Base-by-base conservation (phyloP, 2,113 vertebrate genomes). In the Marmota monax region DNA sequence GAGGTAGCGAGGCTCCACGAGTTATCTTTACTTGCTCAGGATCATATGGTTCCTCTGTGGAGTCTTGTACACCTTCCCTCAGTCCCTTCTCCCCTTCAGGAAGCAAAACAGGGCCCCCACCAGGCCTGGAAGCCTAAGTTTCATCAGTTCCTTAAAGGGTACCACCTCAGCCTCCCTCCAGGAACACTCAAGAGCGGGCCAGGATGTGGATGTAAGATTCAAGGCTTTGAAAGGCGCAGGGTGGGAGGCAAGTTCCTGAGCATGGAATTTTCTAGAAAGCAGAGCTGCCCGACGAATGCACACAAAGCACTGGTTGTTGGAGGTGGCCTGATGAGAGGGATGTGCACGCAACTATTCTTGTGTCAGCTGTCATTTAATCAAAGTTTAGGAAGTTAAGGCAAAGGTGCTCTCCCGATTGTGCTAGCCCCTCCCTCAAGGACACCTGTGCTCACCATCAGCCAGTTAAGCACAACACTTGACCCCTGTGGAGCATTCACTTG, bases 61-160 rank as follows among this genome's bases (percentile, higher is more conserved):
- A 88, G 18, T n/a, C 29, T 25, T 48, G 42, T 7, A 32, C 12
- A 37, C 37, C 9, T 9, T 69, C 13, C 37, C 63, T 10, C 23
- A 3, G 10, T 23, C 10, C 7, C 5, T 32, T 42, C 17, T 67
- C 13, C 39, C 12, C 42, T 51, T 77, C 23, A n/a, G 34, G 42
- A 76, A 69, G 67, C 2, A 14, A 78, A 74, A 20, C 7, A 29
- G 2, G 7, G 67, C 20, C 20, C 27, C 45, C 73, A 12, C 2
- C 42, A 65, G n/a, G 22, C 37, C 1, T 4, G 32, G 13, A 14
- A 56, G 4, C 7, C 10, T 14, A 3, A 48, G 0, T 5, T 58
- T 9, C 23, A 86, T 84, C 29, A 37, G 2, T 27, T 45, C 4
- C 11, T 27, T n/a, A 12, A 37, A 32, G n/a, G 37, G 20, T 48